Evolutionary conservation across 2,888 invertebrate genomes (phyloP).

Genomic region (Leucophora obtusa): DNA sequence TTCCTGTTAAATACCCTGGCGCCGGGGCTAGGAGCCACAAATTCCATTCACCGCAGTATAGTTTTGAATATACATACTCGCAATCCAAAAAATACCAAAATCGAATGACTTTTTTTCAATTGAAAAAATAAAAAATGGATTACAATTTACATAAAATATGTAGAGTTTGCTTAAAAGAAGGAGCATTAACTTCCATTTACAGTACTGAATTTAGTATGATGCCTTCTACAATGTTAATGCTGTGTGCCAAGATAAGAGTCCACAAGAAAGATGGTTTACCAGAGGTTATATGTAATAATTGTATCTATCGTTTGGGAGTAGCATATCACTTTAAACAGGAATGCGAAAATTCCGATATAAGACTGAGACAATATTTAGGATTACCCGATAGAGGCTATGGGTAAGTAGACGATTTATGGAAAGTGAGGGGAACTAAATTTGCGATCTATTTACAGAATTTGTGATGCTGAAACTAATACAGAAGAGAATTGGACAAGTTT

Average conservation of each 20-base stretch:
- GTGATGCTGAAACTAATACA: slow-evolving; percentile 82
- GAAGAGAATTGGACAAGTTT: slow-evolving; percentile 74
- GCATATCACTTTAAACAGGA: slow-evolving; percentile 83
- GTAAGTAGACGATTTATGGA: slow-evolving; percentile 66
- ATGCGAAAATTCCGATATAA: slow-evolving; percentile 81
- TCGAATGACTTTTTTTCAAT: neutral
- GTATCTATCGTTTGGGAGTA: slow-evolving; percentile 82
- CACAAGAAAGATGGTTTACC: slow-evolving; percentile 82
- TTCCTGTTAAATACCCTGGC: too few species aligned
- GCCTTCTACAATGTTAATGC: slow-evolving; percentile 82
- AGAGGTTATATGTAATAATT: slow-evolving; percentile 82
- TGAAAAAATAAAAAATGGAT: slow-evolving; percentile 72
- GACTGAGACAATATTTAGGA: slow-evolving; percentile 81
- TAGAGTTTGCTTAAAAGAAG: slow-evolving; percentile 82
- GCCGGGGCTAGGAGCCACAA: too few species aligned
- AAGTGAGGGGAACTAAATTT: neutral
- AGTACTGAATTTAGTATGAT: slow-evolving; percentile 82
- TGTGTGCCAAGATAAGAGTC: slow-evolving; percentile 81
- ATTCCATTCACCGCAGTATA: too few species aligned
- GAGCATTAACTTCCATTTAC: slow-evolving; percentile 81
- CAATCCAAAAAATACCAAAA: neutral
- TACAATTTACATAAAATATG: slow-evolving; percentile 80
- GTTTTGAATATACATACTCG: too few species aligned
- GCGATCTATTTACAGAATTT: slow-evolving; percentile 73
- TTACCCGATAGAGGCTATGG: slow-evolving; percentile 76